Evolutionary conservation across 2,888 invertebrate genomes (phyloP), one percentile per base, ranked within the genome.

Genomic region (Agrochola lychnidis): DNA sequence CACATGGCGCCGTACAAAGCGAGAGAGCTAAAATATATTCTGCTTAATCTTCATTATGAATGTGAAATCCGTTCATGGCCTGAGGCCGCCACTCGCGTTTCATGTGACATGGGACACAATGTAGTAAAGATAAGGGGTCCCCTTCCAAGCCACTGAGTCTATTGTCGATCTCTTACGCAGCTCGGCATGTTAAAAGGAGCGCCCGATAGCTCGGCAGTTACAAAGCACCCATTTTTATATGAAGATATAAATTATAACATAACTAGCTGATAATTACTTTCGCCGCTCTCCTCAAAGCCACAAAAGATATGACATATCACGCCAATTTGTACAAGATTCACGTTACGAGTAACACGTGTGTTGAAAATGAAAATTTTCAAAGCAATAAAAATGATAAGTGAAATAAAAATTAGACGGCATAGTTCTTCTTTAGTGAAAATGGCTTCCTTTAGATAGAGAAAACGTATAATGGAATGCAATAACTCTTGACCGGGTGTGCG

Each of bases 401-500:
- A 92, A 93, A 93, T 93, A 94, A 94, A 96, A 95, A 95, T 95
- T 95, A 95, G 94, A 95, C 93, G 94, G 93, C 93, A 95, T 95
- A 95, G 96, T 95, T 95, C 94, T 94, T 94, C 94, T 94, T 95
- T 94, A 94, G 96, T 94, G 96, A 94, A 96, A 96, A 96, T 95
- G 94, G 96, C 96, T 96, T 96, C 95, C 95, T 96, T 94, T 95
- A 96, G 96, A 96, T 96, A 96, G 96, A 96, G 96, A 92, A 96
- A 96, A 94, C 95, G 95, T 95, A 95, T 96, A 96, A 96, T 96
- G 95, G 96, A 96, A 96, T 96, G 96, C 96, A 95, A 96, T 96
- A 96, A 96, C 96, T 96, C 96, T 96, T 96, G 96, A 96, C 96
- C 96, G 96, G 96, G 95, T 96, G 96, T 95, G 96, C 96, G 96